Conservation (phyloP, 2,797 vertebrate species). For the Coregonus ussuriensis region DNA sequence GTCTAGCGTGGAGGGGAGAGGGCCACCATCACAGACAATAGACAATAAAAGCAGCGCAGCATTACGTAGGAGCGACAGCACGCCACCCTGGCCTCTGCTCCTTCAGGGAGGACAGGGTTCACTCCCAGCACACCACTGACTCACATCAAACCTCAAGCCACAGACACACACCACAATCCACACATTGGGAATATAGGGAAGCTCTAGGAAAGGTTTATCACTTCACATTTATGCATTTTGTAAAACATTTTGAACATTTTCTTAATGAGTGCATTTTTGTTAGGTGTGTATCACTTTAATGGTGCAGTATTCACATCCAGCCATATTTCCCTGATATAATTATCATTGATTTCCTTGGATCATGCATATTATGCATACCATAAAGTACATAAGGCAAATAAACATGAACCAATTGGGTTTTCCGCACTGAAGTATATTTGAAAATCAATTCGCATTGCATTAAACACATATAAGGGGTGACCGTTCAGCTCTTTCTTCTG, state of each 20-base stretch:
- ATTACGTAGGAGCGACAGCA: slow-evolving; percentile 66
- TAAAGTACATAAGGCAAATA: slow-evolving; percentile 55
- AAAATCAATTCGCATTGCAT: slow-evolving; percentile 73
- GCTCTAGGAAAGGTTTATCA: background rate
- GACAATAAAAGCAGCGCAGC: slow-evolving; percentile 71
- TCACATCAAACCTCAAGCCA: slow-evolving; percentile 7
- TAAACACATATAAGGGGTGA: slow-evolving; percentile 62
- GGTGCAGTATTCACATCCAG: background rate
- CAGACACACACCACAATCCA: background rate
- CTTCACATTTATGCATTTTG: background rate
- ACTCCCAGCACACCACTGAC: slow-evolving; percentile 53
- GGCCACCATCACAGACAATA: slow-evolving; percentile 76
- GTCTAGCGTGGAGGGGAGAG: slow-evolving; percentile 69
- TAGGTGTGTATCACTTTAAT: background rate
- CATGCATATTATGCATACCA: slow-evolving; percentile 33
- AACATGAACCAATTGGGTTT: slow-evolving; percentile 61
- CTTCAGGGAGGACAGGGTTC: slow-evolving; percentile 38
- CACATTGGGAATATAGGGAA: background rate
- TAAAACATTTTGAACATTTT: background rate
- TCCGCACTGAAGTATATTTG: slow-evolving; percentile 57
- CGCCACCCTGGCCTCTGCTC: slow-evolving; percentile 60
- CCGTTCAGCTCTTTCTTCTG: slow-evolving; percentile 52
- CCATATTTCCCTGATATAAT: slow-evolving; percentile 29
- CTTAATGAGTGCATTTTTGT: background rate
- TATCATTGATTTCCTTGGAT: slow-evolving; percentile 33